phyloP scores from a whole-genome alignment of 2,113 vertebrate species.

The Pseudolaguvia tuberculata region DNA sequence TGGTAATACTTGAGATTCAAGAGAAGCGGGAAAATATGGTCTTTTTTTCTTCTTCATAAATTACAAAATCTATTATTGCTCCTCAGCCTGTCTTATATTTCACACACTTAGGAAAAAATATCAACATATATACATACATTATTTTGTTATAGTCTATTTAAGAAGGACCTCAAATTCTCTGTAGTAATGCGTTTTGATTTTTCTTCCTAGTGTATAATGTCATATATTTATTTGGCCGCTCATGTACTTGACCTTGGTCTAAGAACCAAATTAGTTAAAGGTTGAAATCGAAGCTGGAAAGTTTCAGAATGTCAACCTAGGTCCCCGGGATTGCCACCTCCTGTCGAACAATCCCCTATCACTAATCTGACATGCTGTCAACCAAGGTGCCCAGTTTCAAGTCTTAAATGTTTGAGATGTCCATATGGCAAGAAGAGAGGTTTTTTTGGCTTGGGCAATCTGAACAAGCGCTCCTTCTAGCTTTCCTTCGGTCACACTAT shows the following conservation, averaged over 20 bases:
- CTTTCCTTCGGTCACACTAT: slow-evolving; percentile 28
- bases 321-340: background rate
- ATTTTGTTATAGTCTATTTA: too few relatives aligned
- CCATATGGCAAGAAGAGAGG: slow-evolving; percentile 10
- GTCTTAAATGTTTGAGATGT: slow-evolving; percentile 49
- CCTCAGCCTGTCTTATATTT: too few relatives aligned
- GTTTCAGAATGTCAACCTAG: slow-evolving; percentile 11
- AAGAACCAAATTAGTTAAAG: background rate
- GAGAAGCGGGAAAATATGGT: too few relatives aligned
- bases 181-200: background rate
- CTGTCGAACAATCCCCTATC: slow-evolving; percentile 32
- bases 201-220: background rate
- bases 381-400: slow-evolving; percentile 36
- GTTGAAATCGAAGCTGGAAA: slow-evolving; percentile 8
- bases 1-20: too few relatives aligned
- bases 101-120: too few relatives aligned
- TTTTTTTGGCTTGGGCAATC: slow-evolving; percentile 26
- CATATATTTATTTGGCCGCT: slow-evolving; percentile 7
- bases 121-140: too few relatives aligned
- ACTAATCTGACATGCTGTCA: slow-evolving; percentile 36
- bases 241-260: slow-evolving; percentile 2
- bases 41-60: too few relatives aligned
- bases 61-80: too few relatives aligned
- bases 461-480: background rate
- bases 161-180: too few relatives aligned